Percentiles rank a stretch among this genome's conserved stretches.
These are phyloP conservation scores for Grammomys dolichurus DNA, from an alignment of 2,113 vertebrate genomes.

Conservation along the genomic window DNA sequence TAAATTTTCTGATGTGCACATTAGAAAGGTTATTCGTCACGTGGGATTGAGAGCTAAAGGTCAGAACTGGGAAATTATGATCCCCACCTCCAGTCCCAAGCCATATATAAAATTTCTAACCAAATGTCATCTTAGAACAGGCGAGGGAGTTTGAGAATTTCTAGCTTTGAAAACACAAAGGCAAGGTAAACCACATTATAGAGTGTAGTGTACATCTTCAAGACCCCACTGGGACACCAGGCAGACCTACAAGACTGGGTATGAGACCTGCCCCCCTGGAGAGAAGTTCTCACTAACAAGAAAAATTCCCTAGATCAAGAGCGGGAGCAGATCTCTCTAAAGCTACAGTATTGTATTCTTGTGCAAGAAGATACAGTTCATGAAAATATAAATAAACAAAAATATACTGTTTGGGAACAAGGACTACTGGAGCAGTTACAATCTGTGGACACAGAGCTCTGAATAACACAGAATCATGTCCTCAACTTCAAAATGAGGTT, in stretches of 20 bases:
- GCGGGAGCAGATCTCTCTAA: background rate
- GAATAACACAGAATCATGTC: background rate
- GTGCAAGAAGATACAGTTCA: background rate
- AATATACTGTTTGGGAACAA: background rate
- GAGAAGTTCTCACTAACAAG: background rate
- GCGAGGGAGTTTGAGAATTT: background rate
- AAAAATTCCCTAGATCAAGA: background rate
- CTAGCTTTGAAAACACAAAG: constrained; percentile 36
- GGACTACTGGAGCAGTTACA: background rate
- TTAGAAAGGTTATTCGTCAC: constrained; percentile 48
- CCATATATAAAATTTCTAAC: constrained; percentile 7
- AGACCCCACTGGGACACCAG: background rate
- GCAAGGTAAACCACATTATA: background rate
- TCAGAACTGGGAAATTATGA: constrained; percentile 59
- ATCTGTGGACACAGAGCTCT: background rate
- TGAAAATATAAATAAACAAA: constrained; percentile 20
- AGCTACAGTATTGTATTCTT: background rate
- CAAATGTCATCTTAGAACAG: constrained; percentile 23
- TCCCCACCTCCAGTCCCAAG: constrained; percentile 6
- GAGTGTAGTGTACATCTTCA: background rate
- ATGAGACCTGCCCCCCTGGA: background rate
- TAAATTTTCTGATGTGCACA: constrained; percentile 47
- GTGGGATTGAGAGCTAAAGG: constrained; percentile 51
- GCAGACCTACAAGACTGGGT: background rate
- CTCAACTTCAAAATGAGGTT: background rate